Evolutionary conservation across 2,888 invertebrate genomes (phyloP).

Genomic region (Aspidiotus rigidus): DNA sequence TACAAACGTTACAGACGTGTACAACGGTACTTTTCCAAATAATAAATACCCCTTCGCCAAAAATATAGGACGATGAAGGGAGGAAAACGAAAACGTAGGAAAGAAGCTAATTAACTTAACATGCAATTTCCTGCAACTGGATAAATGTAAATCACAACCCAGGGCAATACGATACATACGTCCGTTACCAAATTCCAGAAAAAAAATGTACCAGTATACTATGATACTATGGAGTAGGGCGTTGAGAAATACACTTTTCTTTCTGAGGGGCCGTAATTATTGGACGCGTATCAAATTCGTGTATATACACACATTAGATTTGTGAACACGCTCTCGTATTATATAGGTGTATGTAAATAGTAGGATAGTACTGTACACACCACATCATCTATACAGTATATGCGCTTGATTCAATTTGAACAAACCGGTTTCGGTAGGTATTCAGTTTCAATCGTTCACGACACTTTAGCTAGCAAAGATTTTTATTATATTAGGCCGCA

Average conservation of each 20-base stretch:
- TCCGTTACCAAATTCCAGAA: not conserved
- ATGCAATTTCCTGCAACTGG: slow-evolving; percentile 26
- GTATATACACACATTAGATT: not conserved
- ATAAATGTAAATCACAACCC: slow-evolving; percentile 9
- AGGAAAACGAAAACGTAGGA: slow-evolving; percentile 4
- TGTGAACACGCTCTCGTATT: too few species aligned
- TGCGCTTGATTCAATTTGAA: not conserved
- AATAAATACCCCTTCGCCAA: not conserved
- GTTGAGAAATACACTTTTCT: not conserved
- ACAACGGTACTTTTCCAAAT: too few species aligned
- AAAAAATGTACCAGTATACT: too few species aligned
- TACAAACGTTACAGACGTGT: not conserved
- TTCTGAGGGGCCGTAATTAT: not conserved
- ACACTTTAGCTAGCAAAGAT: not conserved
- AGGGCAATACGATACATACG: not conserved
- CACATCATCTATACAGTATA: not conserved
- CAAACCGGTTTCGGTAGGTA: not conserved
- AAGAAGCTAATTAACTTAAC: slow-evolving; percentile 26
- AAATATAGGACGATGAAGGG: not conserved
- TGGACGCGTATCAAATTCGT: not conserved
- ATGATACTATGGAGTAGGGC: too few species aligned
- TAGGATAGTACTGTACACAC: too few species aligned
- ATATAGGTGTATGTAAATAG: too few species aligned
- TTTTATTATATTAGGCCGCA: too few species aligned
- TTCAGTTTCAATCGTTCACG: not conserved